Base-by-base conservation (phyloP, 2,113 vertebrate genomes). In the Cinclus mexicanus region DNA sequence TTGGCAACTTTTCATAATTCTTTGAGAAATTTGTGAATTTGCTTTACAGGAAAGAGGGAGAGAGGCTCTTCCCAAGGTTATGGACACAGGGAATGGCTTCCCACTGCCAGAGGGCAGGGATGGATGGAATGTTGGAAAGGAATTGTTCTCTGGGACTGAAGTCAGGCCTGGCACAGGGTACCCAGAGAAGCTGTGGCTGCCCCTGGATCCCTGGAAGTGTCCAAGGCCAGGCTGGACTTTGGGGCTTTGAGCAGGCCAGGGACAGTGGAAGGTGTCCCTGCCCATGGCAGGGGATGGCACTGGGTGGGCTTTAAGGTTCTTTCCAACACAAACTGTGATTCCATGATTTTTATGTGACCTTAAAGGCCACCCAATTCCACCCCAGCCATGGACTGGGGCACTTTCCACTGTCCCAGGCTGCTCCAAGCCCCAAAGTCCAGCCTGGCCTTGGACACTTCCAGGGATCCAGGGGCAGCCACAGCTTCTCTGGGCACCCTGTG, bases 81-180 rank as follows among this genome's bases (percentile, higher is more conserved):
- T 11, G 52, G 52, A 67, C 31, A 35, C 6, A 35, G 25, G 39
- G 42, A 42, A 49, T 80, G 17, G 24, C 1, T 33, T 72, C 35
- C 7, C 5, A 25, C 0, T 64, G 56, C 3, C 41, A 71, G 41
- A 64, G 49, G 29, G 29, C 47, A 55, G 64, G 28, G n/a, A 0
- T 8, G 0, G n/a, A 35, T n/a, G 29, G 65, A 49, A 56, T 22
- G 2, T 5, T 80, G 42, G 29, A 57, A 2, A 41, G 25, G 24
- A 80, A 56, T 79, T 83, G 46, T 31, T 44, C 47, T 31, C 46
- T 70, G 55, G 14, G 0, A 64, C 47, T 46, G 46, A 26, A 37
- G 37, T 35, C 16, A 49, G n/a, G n/a, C n/a, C 56, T 47, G 55
- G 55, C 55, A 60, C 42, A 76, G 72, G 55, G 42, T 60, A 26